Percentiles rank a stretch among this genome's conserved stretches.
Evolutionary conservation across 2,888 invertebrate genomes (phyloP).

Genomic region (Leptinotarsa peninsularis): DNA sequence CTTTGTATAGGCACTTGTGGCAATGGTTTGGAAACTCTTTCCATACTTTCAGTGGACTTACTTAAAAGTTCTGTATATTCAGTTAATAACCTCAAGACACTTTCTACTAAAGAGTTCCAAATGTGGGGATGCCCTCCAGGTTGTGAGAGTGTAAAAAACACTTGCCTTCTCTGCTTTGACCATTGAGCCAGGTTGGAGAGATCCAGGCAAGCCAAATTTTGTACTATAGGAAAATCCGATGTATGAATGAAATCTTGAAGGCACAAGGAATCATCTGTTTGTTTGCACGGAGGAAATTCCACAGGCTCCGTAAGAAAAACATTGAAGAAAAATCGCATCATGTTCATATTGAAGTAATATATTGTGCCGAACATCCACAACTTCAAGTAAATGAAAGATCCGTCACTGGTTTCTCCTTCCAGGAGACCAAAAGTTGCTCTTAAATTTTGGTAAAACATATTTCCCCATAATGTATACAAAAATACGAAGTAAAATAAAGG

Average conservation of each 20-base stretch:
- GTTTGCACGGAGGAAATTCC: conserved; percentile 73
- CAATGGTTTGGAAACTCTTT: conserved; percentile 31
- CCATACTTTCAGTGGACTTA: conserved; percentile 54
- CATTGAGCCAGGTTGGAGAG: conserved; percentile 76
- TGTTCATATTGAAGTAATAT: conserved; percentile 77
- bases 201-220: conserved; percentile 82
- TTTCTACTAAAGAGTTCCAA: conserved; percentile 81
- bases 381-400: conserved; percentile 68
- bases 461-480: conserved; percentile 74
- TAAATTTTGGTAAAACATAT: conserved; percentile 68
- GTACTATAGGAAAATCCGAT: conserved; percentile 75
- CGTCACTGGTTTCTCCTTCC: conserved; percentile 68
- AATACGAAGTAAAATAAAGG: conserved; percentile 74
- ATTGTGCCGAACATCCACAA: conserved; percentile 78
- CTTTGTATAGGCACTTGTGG: conserved; percentile 28
- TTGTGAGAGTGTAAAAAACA: conserved; percentile 80
- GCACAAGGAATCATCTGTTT: conserved; percentile 65
- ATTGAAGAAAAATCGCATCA: conserved; percentile 78
- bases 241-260: conserved; percentile 73
- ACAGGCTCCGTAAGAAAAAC: conserved; percentile 79
- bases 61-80: conserved; percentile 76
- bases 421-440: conserved; percentile 68
- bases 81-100: conserved; percentile 74
- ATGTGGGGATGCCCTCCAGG: conserved; percentile 91
- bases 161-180: conserved; percentile 71